Evolutionary conservation across 2,797 vertebrate genomes (phyloP).

Genomic region (Sardinella longiceps): DNA sequence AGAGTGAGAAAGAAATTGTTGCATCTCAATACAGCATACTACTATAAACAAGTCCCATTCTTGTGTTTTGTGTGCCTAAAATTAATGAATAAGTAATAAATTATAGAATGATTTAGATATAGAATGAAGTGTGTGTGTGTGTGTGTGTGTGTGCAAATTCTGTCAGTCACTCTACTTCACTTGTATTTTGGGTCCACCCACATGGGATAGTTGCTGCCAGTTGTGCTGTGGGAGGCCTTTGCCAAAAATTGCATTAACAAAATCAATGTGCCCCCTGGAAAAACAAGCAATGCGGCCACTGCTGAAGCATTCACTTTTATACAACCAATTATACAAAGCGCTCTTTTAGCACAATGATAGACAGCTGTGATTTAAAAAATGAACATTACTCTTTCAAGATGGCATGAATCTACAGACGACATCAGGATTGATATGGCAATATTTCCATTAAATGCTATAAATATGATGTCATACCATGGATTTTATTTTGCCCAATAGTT

Average conservation of each 20-base stretch:
- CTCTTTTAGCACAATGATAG: not conserved
- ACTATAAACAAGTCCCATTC: too few relatives aligned
- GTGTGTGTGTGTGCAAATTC: too few relatives aligned
- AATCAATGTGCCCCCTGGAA: constrained; percentile 6
- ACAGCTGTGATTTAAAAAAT: not conserved
- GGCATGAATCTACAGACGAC: not conserved
- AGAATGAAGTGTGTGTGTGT: too few relatives aligned
- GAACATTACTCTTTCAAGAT: not conserved
- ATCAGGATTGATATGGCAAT: not conserved
- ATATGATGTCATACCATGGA: not conserved
- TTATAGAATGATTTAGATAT: too few relatives aligned
- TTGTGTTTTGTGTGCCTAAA: too few relatives aligned
- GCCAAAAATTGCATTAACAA: not conserved
- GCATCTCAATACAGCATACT: too few relatives aligned
- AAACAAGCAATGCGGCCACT: not conserved
- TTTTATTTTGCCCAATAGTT: not conserved
- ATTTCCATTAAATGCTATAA: not conserved
- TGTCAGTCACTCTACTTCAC: not conserved
- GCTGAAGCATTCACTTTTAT: not conserved
- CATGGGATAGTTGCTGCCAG: not conserved
- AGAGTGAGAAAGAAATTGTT: not conserved
- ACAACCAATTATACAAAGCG: constrained; percentile 1
- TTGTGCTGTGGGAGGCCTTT: not conserved
- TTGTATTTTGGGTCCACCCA: not conserved
- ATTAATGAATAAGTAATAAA: too few relatives aligned